Evolutionary conservation across 2,797 vertebrate genomes (phyloP).

Genomic region (Craterocephalus amniculus): DNA sequence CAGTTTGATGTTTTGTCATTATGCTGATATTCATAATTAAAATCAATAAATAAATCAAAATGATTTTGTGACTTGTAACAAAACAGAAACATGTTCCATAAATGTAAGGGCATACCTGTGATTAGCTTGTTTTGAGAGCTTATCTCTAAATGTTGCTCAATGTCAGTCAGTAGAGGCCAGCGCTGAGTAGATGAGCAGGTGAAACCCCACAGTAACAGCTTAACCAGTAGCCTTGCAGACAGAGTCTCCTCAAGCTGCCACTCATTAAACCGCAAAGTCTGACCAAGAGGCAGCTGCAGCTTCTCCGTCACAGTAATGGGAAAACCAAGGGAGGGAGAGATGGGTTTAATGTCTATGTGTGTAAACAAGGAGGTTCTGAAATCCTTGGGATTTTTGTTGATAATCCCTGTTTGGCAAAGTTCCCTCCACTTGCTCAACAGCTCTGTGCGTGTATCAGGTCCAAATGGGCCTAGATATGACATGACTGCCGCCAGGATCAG

Average conservation of each 20-base stretch:
- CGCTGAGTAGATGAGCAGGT: conserved; percentile 47
- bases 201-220: conserved; percentile 78
- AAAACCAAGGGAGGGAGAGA: conserved; percentile 23
- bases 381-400: conserved; percentile 75
- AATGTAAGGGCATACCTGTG: conserved; percentile 33
- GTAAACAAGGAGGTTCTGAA: conserved; percentile 63
- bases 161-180: conserved; percentile 84
- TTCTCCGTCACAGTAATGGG: conserved; percentile 70
- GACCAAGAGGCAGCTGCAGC: conserved; percentile 67
- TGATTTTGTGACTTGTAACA: background rate
- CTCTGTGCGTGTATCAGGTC: conserved; percentile 72
- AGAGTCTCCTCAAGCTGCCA: conserved; percentile 46
- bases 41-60: too few species aligned
- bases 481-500: conserved; percentile 83
- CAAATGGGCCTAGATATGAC: conserved; percentile 86
- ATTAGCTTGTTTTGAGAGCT: conserved; percentile 34
- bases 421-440: conserved; percentile 85
- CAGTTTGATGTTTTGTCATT: too few species aligned
- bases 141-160: conserved; percentile 67
- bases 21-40: too few species aligned
- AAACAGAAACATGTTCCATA: background rate
- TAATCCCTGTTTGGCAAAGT: conserved; percentile 76
- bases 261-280: conserved; percentile 61
- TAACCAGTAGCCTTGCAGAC: conserved; percentile 65
- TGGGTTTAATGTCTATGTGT: conserved; percentile 13